Evolutionary conservation across 2,113 vertebrate species (phyloP).

Genomic region (Tympanuchus pallidicinctus): DNA sequence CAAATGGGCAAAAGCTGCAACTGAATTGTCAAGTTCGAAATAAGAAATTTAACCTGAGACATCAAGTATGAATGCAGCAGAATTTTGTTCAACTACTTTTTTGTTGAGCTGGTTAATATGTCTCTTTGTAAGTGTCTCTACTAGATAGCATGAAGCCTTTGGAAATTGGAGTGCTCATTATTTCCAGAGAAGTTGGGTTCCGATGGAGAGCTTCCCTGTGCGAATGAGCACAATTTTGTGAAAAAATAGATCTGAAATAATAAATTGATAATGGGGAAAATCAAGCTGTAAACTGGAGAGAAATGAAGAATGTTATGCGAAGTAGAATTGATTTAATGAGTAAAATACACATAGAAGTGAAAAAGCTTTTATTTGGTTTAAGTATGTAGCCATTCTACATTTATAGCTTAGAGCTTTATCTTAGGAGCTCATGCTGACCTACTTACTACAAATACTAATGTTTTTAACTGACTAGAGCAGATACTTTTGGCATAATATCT

Average conservation of each 20-base stretch:
- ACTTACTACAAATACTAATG: not conserved
- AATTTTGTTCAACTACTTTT: not conserved
- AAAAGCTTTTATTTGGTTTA: not conserved
- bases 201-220: not conserved
- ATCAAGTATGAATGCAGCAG: not conserved
- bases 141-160: not conserved
- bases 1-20: not conserved
- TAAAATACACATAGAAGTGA: not conserved
- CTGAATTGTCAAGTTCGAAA: not conserved
- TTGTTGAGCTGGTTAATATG: not conserved
- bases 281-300: not conserved
- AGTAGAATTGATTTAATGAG: not conserved
- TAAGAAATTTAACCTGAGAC: not conserved
- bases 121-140: not conserved
- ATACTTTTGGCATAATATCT: not conserved
- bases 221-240: not conserved
- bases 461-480: not conserved
- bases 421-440: not conserved
- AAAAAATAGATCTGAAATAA: not conserved
- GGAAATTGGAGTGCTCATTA: fast-evolving
- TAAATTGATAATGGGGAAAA: not conserved
- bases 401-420: not conserved
- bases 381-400: not conserved
- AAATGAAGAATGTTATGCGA: not conserved
- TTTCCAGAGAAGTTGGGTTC: not conserved